Evolutionary conservation across 2,888 invertebrate genomes (phyloP).

Genomic region (Automeris io): DNA sequence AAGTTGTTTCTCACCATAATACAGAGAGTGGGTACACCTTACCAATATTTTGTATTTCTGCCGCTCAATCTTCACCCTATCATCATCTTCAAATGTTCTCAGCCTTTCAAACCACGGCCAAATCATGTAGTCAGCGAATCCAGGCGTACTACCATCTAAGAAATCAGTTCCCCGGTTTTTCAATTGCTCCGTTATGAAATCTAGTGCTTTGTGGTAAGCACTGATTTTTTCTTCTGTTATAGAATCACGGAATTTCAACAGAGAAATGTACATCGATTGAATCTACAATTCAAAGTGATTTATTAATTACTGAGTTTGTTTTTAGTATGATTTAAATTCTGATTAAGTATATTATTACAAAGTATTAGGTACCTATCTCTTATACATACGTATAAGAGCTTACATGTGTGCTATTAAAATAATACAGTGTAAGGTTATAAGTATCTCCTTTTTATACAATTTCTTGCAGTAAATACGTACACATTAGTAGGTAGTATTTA

Average conservation of each 20-base stretch:
- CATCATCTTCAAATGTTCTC: conserved; percentile 57
- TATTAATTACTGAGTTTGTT: too few species aligned
- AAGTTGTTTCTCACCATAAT: not conserved
- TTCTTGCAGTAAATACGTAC: too few species aligned
- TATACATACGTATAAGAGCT: too few species aligned
- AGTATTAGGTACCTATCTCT: too few species aligned
- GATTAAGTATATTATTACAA: too few species aligned
- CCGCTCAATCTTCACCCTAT: conserved; percentile 66
- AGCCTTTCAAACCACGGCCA: conserved; percentile 91
- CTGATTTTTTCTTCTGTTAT: conserved; percentile 35
- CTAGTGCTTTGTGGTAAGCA: conserved; percentile 59
- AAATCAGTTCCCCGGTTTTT: conserved; percentile 76
- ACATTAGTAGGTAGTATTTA: too few species aligned
- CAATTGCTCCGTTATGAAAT: conserved; percentile 80
- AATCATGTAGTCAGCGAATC: conserved; percentile 89
- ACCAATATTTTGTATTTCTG: conserved; percentile 69
- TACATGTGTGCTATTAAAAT: too few species aligned
- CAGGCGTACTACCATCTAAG: conserved; percentile 81
- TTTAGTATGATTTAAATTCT: too few species aligned
- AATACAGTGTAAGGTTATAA: too few species aligned
- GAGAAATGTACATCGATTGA: conserved; percentile 32
- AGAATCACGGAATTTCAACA: conserved; percentile 33
- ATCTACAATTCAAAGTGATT: too few species aligned
- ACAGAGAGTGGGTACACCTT: conserved; percentile 16
- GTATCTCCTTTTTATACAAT: too few species aligned